These are phyloP conservation scores for Amiota mariae DNA, from an alignment of 2,888 invertebrate genomes.

Conservation along the genomic window DNA sequence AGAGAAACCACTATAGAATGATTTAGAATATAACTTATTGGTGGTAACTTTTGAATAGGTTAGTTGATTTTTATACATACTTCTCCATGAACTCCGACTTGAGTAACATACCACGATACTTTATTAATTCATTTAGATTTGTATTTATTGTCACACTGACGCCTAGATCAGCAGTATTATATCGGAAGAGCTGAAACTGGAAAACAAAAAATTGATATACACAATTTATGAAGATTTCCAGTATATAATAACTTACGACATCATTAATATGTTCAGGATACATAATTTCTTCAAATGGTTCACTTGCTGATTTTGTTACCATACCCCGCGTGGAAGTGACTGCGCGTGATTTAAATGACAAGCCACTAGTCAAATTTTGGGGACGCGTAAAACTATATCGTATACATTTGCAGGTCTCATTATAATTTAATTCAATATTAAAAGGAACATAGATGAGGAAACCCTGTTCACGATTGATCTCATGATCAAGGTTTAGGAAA, in stretches of 20 bases:
- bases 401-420: slow-evolving; percentile 64
- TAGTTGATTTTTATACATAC: slow-evolving; percentile 50
- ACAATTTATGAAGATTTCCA: not conserved
- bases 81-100: slow-evolving; percentile 73
- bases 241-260: slow-evolving; percentile 54
- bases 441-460: slow-evolving; percentile 80
- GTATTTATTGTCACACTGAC: slow-evolving; percentile 69
- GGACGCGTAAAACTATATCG: slow-evolving; percentile 71
- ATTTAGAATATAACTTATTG: slow-evolving; percentile 18
- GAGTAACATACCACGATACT: slow-evolving; percentile 71
- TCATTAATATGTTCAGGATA: slow-evolving; percentile 69
- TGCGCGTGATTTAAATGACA: slow-evolving; percentile 72
- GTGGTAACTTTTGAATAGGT: not conserved
- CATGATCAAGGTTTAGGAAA: slow-evolving; percentile 78
- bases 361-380: slow-evolving; percentile 71
- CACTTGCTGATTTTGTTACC: slow-evolving; percentile 67
- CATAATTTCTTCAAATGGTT: slow-evolving; percentile 69
- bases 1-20: slow-evolving; percentile 69
- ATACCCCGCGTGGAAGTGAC: slow-evolving; percentile 70
- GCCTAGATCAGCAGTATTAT: slow-evolving; percentile 69
- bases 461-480: slow-evolving; percentile 80
- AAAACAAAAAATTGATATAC: not conserved
- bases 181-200: slow-evolving; percentile 70
- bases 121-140: slow-evolving; percentile 71
- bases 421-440: slow-evolving; percentile 73